These are phyloP conservation scores for Oreochromis spilurus DNA, from an alignment of 2,113 vertebrate genomes.

Conservation along the genomic window DNA sequence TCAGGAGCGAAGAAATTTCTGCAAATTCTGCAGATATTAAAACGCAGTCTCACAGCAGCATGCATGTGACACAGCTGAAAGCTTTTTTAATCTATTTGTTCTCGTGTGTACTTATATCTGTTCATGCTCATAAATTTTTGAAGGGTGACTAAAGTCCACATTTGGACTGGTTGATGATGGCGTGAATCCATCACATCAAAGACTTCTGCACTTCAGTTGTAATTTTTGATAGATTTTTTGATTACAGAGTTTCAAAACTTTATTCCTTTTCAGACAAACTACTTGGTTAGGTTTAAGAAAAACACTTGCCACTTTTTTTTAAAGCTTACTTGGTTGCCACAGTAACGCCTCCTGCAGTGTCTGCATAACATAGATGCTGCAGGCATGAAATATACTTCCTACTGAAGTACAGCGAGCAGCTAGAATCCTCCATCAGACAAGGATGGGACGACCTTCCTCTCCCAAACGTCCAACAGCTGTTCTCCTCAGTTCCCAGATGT, in stretches of 20 bases:
- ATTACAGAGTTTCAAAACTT: not conserved
- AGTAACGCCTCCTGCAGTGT: accelerated
- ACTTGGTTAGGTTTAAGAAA: accelerated
- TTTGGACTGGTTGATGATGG: not conserved
- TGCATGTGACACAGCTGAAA: not conserved
- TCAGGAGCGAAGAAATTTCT: accelerated
- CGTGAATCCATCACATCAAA: not conserved
- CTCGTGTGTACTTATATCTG: not conserved
- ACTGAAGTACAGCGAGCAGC: not conserved
- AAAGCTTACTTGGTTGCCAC: not conserved
- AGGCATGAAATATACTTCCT: not conserved
- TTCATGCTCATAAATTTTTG: not conserved
- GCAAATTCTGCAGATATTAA: not conserved
- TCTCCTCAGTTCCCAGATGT: not conserved
- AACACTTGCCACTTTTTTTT: not conserved
- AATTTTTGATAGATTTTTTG: not conserved
- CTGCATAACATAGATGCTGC: not conserved
- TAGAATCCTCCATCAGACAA: accelerated
- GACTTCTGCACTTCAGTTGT: not conserved
- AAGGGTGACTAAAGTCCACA: not conserved
- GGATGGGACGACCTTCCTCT: not conserved
- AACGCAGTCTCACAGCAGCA: not conserved
- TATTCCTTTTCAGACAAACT: not conserved
- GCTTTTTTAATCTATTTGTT: not conserved
- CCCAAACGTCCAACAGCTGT: not conserved